Conservation (phyloP, 1,140 invertebrate genomes). For the Procambarus clarkii region DNA sequence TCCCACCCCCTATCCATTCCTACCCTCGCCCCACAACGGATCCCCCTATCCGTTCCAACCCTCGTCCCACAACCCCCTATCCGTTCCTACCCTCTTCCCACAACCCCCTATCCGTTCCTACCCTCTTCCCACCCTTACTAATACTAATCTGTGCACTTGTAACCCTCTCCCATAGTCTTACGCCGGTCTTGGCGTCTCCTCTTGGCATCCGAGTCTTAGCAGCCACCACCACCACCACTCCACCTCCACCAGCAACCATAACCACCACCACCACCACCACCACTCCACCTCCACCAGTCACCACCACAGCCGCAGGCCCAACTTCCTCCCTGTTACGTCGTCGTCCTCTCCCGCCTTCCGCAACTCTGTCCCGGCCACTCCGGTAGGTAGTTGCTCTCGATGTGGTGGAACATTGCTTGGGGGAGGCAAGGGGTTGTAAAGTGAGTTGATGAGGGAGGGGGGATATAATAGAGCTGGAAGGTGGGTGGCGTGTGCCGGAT, state of each 20-base stretch:
- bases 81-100: neutral
- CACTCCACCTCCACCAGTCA: neutral
- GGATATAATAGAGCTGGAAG: too few relatives aligned
- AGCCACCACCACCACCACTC: conserved; percentile 11
- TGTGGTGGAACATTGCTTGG: neutral
- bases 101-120: neutral
- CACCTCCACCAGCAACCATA: neutral
- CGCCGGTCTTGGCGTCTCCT: conserved; percentile 23
- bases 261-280: conserved; percentile 15
- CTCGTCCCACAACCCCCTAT: neutral
- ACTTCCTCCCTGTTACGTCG: conserved; percentile 21
- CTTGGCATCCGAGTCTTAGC: conserved; percentile 1
- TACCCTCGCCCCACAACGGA: neutral
- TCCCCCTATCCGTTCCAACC: neutral
- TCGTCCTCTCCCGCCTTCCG: neutral
- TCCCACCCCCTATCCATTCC: neutral
- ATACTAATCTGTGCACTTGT: too few relatives aligned
- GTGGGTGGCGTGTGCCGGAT: too few relatives aligned
- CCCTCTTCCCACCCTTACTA: neutral
- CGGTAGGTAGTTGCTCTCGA: conserved; percentile 4
- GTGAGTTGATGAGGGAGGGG: too few relatives aligned
- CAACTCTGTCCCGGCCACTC: conserved; percentile 16
- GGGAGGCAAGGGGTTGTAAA: too few relatives aligned
- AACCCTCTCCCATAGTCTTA: conserved; percentile 20
- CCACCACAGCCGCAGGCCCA: conserved; percentile 15